phyloP scores from a whole-genome alignment of 2,113 vertebrate genomes.

The Butastur rufipennis region DNA sequence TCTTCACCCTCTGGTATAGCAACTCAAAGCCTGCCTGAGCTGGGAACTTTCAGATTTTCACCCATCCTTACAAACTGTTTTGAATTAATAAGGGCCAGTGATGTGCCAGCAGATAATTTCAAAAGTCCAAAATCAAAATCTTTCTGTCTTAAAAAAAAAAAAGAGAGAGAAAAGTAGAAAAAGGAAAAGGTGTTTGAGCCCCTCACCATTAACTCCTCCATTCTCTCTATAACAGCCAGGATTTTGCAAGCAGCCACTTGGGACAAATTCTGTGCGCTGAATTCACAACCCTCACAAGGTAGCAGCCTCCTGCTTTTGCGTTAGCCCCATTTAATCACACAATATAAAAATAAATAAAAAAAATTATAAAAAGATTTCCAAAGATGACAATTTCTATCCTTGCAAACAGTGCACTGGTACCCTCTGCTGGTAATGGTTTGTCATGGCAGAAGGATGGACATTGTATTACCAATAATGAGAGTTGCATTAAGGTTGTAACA shows the following conservation, averaged over 20 bases:
- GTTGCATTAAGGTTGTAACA: background rate
- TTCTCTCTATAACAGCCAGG: rapidly evolving
- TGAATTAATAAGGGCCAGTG: background rate
- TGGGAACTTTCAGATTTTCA: background rate
- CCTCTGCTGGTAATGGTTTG: conserved; percentile 7
- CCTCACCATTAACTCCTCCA: background rate
- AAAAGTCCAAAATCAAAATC: background rate
- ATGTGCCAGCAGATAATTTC: background rate
- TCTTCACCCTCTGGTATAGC: background rate
- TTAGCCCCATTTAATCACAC: background rate
- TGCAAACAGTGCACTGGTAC: background rate
- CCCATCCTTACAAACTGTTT: background rate
- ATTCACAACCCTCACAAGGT: background rate
- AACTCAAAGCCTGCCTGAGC: background rate
- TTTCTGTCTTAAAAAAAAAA: background rate
- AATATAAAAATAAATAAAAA: background rate
- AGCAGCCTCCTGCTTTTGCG: background rate
- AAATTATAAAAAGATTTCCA: background rate
- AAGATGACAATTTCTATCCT: background rate
- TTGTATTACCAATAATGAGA: rapidly evolving
- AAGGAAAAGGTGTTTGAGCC: too few species aligned
- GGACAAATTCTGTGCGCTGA: background rate
- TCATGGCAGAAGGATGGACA: background rate
- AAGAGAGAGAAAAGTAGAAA: rapidly evolving
- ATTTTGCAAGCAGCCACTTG: background rate